These are phyloP conservation scores for Drosophila punjabiensis DNA, from an alignment of 1,140 invertebrate species.

Conservation along the genomic window DNA sequence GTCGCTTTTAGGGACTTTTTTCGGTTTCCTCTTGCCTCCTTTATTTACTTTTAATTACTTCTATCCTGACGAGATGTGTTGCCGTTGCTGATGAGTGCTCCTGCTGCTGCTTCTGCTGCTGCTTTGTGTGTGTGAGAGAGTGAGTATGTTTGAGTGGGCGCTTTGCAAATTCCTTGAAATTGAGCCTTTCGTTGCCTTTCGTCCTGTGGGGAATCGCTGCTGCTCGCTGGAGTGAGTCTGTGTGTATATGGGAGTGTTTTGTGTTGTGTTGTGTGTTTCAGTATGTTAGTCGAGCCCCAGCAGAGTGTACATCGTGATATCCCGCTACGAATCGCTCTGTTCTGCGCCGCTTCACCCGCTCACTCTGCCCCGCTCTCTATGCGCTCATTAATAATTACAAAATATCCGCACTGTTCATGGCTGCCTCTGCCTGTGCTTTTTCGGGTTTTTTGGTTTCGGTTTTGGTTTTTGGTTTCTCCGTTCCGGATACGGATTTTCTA, in stretches of 20 bases:
- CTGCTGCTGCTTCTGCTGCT: conserved; percentile 2
- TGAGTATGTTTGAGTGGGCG: conserved; percentile 16
- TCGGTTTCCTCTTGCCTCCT: conserved; percentile 32
- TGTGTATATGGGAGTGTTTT: conserved; percentile 7
- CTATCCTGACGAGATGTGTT: conserved; percentile 52
- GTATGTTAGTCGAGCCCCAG: conserved; percentile 54
- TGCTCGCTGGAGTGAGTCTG: background rate
- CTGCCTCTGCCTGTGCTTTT: conserved; percentile 34
- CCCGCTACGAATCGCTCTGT: conserved; percentile 60
- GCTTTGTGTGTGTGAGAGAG: conserved; percentile 6
- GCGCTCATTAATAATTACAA: conserved; percentile 62
- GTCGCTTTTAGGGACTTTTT: conserved; percentile 24
- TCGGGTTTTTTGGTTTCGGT: conserved; percentile 6
- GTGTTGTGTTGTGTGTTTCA: conserved; percentile 13
- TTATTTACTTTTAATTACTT: conserved; percentile 72
- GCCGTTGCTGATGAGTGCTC: conserved; percentile 12
- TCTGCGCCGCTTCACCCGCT: conserved; percentile 23
- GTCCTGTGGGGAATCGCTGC: conserved; percentile 55
- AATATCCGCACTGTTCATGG: conserved; percentile 56
- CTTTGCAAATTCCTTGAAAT: conserved; percentile 70
- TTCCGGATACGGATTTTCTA: conserved; percentile 32
- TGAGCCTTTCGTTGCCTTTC: conserved; percentile 67
- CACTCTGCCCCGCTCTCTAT: conserved; percentile 46
- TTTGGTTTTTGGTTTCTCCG: conserved; percentile 13
- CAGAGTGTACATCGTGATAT: conserved; percentile 61